phyloP scores from a whole-genome alignment of 2,797 vertebrate species.

The Alauda arvensis region DNA sequence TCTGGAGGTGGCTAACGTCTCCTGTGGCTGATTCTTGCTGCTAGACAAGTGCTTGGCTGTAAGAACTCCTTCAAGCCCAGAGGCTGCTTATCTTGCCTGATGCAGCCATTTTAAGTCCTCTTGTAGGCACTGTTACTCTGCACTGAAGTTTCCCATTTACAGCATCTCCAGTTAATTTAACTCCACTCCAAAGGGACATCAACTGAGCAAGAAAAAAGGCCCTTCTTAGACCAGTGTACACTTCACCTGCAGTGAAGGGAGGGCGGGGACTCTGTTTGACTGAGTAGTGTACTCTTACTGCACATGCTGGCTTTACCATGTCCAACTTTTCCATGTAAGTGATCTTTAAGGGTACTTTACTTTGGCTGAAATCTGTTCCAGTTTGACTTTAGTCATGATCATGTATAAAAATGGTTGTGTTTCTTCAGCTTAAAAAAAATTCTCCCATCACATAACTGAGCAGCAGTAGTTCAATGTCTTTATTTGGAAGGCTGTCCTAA shows the following conservation, averaged over 20 bases:
- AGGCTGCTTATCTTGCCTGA: neutral
- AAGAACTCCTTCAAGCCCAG: neutral
- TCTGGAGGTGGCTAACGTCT: neutral
- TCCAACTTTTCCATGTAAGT: neutral
- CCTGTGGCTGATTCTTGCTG: neutral
- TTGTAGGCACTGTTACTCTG: neutral
- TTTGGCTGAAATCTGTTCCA: neutral
- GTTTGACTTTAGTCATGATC: neutral
- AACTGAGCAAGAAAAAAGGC: neutral
- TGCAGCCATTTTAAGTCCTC: neutral
- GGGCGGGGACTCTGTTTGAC: neutral
- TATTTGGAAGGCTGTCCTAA: neutral
- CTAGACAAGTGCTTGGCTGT: neutral
- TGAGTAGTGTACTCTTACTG: neutral
- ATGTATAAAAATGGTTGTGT: neutral
- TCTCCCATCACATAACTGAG: neutral
- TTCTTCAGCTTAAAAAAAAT: neutral
- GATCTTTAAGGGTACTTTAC: neutral
- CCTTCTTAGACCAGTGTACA: accelerated
- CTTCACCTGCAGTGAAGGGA: neutral
- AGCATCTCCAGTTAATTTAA: neutral
- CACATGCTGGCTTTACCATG: neutral
- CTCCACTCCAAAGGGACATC: neutral
- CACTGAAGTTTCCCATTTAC: neutral
- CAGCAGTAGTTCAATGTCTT: neutral